phyloP scores from a whole-genome alignment of 2,888 invertebrate species.

The Chirona hameri region DNA sequence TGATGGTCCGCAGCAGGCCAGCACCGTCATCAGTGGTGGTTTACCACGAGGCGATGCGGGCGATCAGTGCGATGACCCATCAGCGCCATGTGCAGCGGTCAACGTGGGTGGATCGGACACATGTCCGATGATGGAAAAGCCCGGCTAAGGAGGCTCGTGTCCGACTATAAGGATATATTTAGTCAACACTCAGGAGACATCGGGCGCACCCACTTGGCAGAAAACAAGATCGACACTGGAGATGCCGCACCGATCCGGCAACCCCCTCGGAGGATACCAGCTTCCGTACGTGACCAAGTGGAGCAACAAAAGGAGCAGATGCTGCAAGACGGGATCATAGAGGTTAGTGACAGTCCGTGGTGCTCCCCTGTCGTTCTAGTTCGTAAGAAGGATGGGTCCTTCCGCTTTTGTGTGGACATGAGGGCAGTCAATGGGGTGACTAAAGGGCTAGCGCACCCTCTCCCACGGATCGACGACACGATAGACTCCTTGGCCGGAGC shows the following conservation, averaged over 20 bases:
- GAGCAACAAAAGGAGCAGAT: not conserved
- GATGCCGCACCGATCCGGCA: not conserved
- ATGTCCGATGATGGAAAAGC: too few species aligned
- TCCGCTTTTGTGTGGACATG: not conserved
- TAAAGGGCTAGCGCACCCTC: not conserved
- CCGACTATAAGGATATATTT: not conserved
- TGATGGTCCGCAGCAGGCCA: not conserved
- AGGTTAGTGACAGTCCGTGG: not conserved
- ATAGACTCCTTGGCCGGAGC: not conserved
- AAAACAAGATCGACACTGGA: not conserved
- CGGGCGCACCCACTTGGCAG: not conserved
- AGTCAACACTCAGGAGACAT: not conserved
- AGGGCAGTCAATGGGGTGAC: not conserved
- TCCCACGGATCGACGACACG: not conserved
- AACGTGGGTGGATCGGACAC: too few species aligned
- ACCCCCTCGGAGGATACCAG: not conserved
- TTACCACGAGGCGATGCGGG: too few species aligned
- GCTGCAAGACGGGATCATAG: not conserved
- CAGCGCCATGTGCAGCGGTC: not conserved
- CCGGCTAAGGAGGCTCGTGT: too few species aligned
- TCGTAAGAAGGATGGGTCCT: not conserved
- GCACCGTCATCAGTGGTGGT: not conserved
- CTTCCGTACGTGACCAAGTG: not conserved
- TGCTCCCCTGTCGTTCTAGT: not conserved
- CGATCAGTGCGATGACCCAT: too few species aligned